Evolutionary conservation across 2,797 vertebrate genomes (phyloP).

Genomic region (Kryptolebias ocellatus): DNA sequence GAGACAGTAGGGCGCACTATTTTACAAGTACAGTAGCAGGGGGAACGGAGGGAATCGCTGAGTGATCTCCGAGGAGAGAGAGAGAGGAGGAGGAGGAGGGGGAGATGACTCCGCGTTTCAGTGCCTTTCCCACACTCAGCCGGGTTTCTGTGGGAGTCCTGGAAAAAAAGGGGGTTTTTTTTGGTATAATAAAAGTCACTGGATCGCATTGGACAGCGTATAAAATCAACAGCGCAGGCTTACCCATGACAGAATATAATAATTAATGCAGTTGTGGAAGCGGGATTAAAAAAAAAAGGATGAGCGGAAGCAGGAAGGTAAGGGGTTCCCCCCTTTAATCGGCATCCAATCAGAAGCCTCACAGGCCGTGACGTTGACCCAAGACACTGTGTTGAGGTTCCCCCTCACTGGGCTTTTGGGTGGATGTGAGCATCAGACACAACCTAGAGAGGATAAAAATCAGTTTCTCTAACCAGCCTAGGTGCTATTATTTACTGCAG

Average conservation of each 20-base stretch:
- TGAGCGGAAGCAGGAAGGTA: constrained; percentile 27
- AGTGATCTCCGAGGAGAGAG: constrained; percentile 27
- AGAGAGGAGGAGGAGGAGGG: neutral
- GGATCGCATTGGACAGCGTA: constrained; percentile 7
- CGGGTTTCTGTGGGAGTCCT: neutral
- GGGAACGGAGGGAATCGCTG: constrained; percentile 33
- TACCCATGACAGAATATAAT: too few species aligned
- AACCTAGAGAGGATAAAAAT: too few species aligned
- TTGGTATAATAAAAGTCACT: constrained; percentile 38
- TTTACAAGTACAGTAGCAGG: constrained; percentile 75
- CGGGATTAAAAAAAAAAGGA: too few species aligned
- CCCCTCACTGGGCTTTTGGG: constrained; percentile 8
- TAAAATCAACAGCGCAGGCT: constrained; percentile 3
- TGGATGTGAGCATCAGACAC: too few species aligned
- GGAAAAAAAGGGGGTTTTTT: too few species aligned
- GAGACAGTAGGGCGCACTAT: constrained; percentile 76
- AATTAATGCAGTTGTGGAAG: too few species aligned
- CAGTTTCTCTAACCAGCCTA: too few species aligned
- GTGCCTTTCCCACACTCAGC: constrained; percentile 1
- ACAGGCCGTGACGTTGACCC: constrained; percentile 50
- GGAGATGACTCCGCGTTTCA: constrained; percentile 55
- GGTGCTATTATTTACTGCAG: too few species aligned
- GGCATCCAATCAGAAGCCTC: constrained; percentile 64
- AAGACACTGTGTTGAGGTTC: constrained; percentile 40
- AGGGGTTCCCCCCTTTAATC: constrained; percentile 62